phyloP scores from a whole-genome alignment of 2,797 vertebrate genomes.

The Xenops minutus region DNA sequence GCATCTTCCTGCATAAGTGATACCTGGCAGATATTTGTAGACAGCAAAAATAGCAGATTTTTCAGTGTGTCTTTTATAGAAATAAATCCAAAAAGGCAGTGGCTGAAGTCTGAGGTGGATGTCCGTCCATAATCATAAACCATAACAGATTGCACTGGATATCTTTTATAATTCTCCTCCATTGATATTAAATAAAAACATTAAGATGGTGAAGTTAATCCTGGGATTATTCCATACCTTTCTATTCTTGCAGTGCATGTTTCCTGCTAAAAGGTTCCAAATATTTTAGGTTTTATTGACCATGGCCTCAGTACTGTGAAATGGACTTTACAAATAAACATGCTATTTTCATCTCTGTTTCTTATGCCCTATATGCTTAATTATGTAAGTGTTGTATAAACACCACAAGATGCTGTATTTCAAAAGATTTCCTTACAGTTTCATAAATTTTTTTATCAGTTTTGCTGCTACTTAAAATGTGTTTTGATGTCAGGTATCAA shows the following conservation, averaged over 20 bases:
- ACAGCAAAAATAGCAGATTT: not conserved
- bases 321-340: not conserved
- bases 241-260: not conserved
- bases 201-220: not conserved
- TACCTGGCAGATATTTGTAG: not conserved
- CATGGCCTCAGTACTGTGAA: not conserved
- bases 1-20: not conserved
- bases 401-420: not conserved
- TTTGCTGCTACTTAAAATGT: not conserved
- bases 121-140: not conserved
- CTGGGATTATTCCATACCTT: not conserved
- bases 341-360: not conserved
- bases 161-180: not conserved
- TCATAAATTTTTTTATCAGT: not conserved
- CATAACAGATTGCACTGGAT: not conserved
- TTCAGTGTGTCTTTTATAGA: not conserved
- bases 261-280: not conserved
- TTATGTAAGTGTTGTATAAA: not conserved
- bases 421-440: not conserved
- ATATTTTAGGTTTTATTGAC: not conserved
- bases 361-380: not conserved
- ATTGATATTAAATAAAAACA: not conserved
- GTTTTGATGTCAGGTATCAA: not conserved
- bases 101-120: not conserved
- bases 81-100: not conserved